Conservation (phyloP, 2,797 vertebrate genomes). For the Clarias fuscus region DNA sequence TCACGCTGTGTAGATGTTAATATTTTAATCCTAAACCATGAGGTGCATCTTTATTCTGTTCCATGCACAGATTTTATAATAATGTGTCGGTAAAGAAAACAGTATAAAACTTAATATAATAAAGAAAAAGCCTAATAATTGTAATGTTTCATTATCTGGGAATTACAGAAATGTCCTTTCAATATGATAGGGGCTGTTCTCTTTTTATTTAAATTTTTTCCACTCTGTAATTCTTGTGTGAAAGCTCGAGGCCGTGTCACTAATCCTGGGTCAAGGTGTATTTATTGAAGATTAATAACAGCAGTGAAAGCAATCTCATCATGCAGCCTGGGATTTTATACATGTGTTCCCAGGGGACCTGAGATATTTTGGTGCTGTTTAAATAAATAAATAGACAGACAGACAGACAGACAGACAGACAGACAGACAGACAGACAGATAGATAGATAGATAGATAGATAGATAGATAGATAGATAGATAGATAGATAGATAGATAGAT, state of each 20-base stretch:
- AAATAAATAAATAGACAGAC: background rate
- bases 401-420: background rate
- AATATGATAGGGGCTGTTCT: background rate
- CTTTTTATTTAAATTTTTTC: slow-evolving; percentile 39
- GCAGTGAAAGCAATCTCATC: slow-evolving; percentile 75
- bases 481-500: background rate
- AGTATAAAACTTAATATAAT: background rate
- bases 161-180: background rate
- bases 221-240: slow-evolving; percentile 74
- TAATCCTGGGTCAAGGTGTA: slow-evolving; percentile 83
- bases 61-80: background rate
- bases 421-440: no score
- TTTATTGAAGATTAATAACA: slow-evolving; percentile 86
- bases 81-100: background rate
- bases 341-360: slow-evolving; percentile 69
- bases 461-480: background rate
- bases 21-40: background rate
- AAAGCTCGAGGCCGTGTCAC: slow-evolving; percentile 70
- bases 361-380: background rate
- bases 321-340: slow-evolving; percentile 80
- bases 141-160: background rate
- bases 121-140: background rate
- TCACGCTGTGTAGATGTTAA: background rate
- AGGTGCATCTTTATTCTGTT: background rate
- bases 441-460: no score